Evolutionary conservation across 1,140 invertebrate species (phyloP), one percentile per base, ranked within the genome.

Genomic region (Andricus grossulariae): DNA sequence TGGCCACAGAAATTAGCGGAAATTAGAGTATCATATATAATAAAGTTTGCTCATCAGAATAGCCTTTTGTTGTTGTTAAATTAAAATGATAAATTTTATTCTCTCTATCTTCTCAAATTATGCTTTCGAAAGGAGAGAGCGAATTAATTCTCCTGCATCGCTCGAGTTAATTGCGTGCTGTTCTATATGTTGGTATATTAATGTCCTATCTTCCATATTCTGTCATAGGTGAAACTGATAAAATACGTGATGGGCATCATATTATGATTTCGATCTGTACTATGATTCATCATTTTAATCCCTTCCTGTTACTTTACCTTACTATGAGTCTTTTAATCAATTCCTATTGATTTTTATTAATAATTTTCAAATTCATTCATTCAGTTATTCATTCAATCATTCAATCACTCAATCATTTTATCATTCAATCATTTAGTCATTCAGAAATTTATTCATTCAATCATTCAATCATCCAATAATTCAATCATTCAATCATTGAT

Each of bases 31-130:
- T 66, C 45, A 66, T 32, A 21, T 39, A 25, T 32, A 16, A 66
- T 66, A 66, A 12, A 5, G n/a, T 66, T 66, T 32, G 15, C 32
- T n/a, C 60, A 66, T 66, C 60, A 66, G 25, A 66, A 66, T 45
- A 39, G 32, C 60, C 39, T 32, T 66, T 66, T 66, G 60, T 66
- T 66, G 60, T 66, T 66, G 60, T 15, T 66, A 66, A 66, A 66
- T 66, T 66, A 32, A 66, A 66, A 66, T 45, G 21, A 66, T 66
- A 66, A 66, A 66, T 66, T 66, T 66, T 66, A 66, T 66, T 66
- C 25, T 66, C 60, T 66, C 60, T 66, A 66, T 66, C 60, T 66
- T 66, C 60, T 66, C 60, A 39, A 66, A 66, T 66, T 66, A 66
- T 21, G 60, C 60, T 66, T 66, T 66, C 60, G 60, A 66, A 66